Evolutionary conservation across 2,113 vertebrate species (phyloP).

Genomic region (Puffinus mauretanicus): DNA sequence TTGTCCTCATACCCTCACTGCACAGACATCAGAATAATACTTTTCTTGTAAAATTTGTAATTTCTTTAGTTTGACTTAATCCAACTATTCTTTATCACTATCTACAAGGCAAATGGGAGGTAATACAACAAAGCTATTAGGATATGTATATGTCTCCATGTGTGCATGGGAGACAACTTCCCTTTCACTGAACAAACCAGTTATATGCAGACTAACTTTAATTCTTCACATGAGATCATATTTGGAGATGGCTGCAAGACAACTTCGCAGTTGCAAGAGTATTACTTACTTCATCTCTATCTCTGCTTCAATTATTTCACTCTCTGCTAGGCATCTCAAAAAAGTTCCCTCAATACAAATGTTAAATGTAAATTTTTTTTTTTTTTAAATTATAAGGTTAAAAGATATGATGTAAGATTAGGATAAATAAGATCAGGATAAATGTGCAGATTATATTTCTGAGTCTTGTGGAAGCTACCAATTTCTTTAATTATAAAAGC

Average conservation of each 20-base stretch:
- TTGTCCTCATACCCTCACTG: neutral
- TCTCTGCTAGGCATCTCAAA: neutral
- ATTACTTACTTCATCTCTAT: neutral
- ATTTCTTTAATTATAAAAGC: neutral
- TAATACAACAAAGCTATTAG: neutral
- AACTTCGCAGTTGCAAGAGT: neutral
- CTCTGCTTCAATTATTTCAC: neutral
- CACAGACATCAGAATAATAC: conserved; percentile 5
- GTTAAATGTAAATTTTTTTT: neutral
- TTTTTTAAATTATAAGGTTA: neutral
- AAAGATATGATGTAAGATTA: neutral
- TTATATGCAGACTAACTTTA: neutral
- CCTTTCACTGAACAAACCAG: neutral
- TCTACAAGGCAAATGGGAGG: neutral
- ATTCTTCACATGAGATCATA: neutral
- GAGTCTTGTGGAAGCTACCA: neutral
- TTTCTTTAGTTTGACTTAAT: conserved; percentile 37
- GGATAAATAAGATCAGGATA: neutral
- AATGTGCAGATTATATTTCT: neutral
- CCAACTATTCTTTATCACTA: conserved; percentile 6
- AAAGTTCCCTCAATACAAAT: neutral
- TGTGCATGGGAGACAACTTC: neutral
- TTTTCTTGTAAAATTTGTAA: neutral
- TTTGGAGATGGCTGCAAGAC: neutral
- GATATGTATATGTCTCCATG: neutral